Base-by-base conservation (phyloP, 2,113 vertebrate species). In the Promerops cafer region DNA sequence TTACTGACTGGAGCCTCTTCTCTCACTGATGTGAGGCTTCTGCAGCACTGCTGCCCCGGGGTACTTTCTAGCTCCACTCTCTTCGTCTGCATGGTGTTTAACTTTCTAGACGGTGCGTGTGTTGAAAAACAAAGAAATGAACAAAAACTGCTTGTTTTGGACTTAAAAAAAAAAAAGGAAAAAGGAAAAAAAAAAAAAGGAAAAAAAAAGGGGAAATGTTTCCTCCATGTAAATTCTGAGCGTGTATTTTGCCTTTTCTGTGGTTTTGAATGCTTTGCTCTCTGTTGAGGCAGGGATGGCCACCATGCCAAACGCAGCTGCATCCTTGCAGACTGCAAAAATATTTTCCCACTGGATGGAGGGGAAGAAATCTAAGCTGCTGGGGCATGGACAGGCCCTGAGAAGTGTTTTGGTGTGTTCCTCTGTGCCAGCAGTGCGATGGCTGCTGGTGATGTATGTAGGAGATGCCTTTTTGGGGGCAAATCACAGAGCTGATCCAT, bases 31-130 rank as follows among this genome's bases (percentile, higher is more conserved):
- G 16, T 94, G 92, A 95, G 83, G 60, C 87, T 96, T 69, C 92
- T 90, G 89, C 94, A 95, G 95, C 42, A 39, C 87, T 92, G 94
- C 95, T 88, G 84, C 80, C 64, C 90, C 2, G 28, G 68, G 90
- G 92, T 93, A 96, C 72, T 97, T 96, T 78, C 95, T 97, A 93
- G 97, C 96, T 97, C 95, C 98, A 97, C 96, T 97, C 94, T 97
- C 96, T 97, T 98, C 63, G 96, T 96, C 97, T 98, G 98, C 98
- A 98, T 98, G 98, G 98, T 91, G 92, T 97, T 98, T 96, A 96
- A 97, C 95, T 97, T 96, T 96, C 96, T 98, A 97, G 95, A 96
- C 47, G 83, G 98, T 98, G 98, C 56, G 96, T 98, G 97, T 98
- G 95, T 97, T 98, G 47, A 94, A 97, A 96, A 98, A 92, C 90